phyloP scores from a whole-genome alignment of 1,140 invertebrate species.

The Condylostylus longicornis region DNA sequence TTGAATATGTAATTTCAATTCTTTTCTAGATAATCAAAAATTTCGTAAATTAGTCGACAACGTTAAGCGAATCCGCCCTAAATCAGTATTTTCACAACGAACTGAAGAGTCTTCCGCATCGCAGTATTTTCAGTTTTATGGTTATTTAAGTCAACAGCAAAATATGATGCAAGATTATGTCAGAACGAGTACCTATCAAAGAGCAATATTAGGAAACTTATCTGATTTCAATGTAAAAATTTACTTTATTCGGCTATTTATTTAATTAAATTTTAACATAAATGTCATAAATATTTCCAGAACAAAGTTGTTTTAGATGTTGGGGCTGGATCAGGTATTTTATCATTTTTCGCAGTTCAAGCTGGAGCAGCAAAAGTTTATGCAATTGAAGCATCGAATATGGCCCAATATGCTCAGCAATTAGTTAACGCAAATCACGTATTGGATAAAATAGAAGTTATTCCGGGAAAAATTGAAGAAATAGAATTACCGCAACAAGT shows the following conservation, averaged over 20 bases:
- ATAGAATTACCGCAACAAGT: constrained; percentile 88
- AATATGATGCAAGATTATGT: constrained; percentile 99
- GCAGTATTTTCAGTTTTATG: constrained; percentile 98
- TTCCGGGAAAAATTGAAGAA: constrained; percentile 98
- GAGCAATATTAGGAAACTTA: constrained; percentile 86
- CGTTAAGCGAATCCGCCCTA: constrained; percentile 58
- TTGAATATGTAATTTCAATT: not conserved
- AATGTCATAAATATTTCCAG: constrained; percentile 16
- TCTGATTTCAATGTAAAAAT: constrained; percentile 75
- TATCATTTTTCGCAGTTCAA: constrained; percentile 97
- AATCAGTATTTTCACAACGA: constrained; percentile 84
- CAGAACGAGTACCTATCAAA: constrained; percentile 93
- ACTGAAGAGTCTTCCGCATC: constrained; percentile 94
- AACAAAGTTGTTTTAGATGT: constrained; percentile 92
- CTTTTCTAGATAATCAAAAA: constrained; percentile 48
- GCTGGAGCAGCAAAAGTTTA: constrained; percentile 94
- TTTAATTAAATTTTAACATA: not conserved
- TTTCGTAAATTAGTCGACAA: constrained; percentile 65
- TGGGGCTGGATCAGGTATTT: constrained; percentile 90
- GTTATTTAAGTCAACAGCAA: constrained; percentile 97
- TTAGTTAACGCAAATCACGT: constrained; percentile 84
- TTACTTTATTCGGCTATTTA: too few species aligned
- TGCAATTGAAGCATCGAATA: constrained; percentile 95
- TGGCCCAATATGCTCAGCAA: constrained; percentile 91
- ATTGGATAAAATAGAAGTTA: constrained; percentile 72